phyloP scores from a whole-genome alignment of 2,888 invertebrate species.

The Caenorhabditis virilis region DNA sequence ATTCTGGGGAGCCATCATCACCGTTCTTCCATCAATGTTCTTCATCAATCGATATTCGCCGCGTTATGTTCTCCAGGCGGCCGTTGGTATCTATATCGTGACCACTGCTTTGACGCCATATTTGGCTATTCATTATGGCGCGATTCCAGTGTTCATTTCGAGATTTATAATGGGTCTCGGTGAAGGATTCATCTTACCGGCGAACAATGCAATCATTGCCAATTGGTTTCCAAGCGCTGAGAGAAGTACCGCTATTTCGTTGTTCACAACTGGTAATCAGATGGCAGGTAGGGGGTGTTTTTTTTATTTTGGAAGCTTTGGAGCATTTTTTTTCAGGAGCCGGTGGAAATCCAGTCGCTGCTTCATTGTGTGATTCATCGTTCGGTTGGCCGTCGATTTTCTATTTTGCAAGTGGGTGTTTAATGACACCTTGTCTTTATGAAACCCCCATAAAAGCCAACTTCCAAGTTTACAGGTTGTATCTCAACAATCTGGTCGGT shows the following conservation, averaged over 20 bases:
- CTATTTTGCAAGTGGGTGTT: slow-evolving; percentile 49
- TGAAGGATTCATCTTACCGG: slow-evolving; percentile 58
- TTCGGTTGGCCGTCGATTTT: slow-evolving; percentile 58
- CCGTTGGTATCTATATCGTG: slow-evolving; percentile 36
- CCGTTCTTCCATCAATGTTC: slow-evolving; percentile 56
- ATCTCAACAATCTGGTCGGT: slow-evolving; percentile 37
- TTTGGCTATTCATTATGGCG: slow-evolving; percentile 44
- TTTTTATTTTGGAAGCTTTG: background rate
- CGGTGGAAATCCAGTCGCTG: slow-evolving; percentile 54
- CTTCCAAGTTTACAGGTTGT: too few species aligned
- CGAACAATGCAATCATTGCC: slow-evolving; percentile 57
- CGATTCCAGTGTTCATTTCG: slow-evolving; percentile 47
- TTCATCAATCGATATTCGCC: slow-evolving; percentile 45
- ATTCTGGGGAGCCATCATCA: slow-evolving; percentile 57
- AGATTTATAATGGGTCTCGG: slow-evolving; percentile 59
- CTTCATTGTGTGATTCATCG: slow-evolving; percentile 48
- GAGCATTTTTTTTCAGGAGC: slow-evolving; percentile 24
- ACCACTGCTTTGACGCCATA: slow-evolving; percentile 51
- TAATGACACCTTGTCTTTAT: background rate
- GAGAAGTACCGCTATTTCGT: slow-evolving; percentile 50
- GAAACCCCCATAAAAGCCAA: too few species aligned
- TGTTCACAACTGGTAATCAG: slow-evolving; percentile 59
- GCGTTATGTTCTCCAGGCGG: slow-evolving; percentile 28
- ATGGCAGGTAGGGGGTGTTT: slow-evolving; percentile 21
- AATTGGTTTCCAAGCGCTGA: slow-evolving; percentile 61